Base-by-base conservation (phyloP, 2,888 invertebrate species). In the Conus canariensis region DNA sequence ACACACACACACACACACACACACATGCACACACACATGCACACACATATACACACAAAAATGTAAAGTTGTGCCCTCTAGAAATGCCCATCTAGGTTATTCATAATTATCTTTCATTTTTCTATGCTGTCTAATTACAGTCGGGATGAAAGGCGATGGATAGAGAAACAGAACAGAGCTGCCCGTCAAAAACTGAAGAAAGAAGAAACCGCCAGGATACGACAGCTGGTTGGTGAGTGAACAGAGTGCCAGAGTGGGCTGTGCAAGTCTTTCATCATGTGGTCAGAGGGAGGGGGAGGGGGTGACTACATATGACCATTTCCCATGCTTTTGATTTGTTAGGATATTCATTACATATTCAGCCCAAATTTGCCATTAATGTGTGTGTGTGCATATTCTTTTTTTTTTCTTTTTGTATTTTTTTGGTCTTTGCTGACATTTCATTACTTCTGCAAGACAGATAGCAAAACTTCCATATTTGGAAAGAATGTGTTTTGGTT, bases 131-230 rank as follows among this genome's bases (percentile, higher is more conserved):
- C 67, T 60, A 45, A 82, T 64, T 88, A 91, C 92, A 96, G 96
- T 96, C 97, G 99, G 3, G 99, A 99, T 94, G 99, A 99, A 96
- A 97, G 99, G 85, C 97, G 99, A 92, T 99, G 99, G 98, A 99
- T 99, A 95, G 99, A 99, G 95, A 99, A 99, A 96, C 98, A 99
- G 96, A 99, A 99, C 96, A 99, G 99, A 97, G 98, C 97, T 2
- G 98, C 98, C 12, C 97, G 99, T 86, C 98, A 98, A 70, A 98
- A 99, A 95, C 97, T 98, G 95, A 99, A 99, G 97, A 99, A 99
- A 96, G 99, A 99, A 95, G 99, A 99, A 97, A 98, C 98, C 98
- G 97, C 98, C 0, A 97, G 99, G 93, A 98, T 99, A 93, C 97
- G 99, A 22, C 97, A 97, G 85, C 97, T 99, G 90, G 99, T 99